A percentile compares a stretch with the other conserved stretches of the same genome.
These are phyloP conservation scores for Lordiphosa andalusiaca DNA, from an alignment of 2,888 invertebrate genomes.

Conservation along the genomic window DNA sequence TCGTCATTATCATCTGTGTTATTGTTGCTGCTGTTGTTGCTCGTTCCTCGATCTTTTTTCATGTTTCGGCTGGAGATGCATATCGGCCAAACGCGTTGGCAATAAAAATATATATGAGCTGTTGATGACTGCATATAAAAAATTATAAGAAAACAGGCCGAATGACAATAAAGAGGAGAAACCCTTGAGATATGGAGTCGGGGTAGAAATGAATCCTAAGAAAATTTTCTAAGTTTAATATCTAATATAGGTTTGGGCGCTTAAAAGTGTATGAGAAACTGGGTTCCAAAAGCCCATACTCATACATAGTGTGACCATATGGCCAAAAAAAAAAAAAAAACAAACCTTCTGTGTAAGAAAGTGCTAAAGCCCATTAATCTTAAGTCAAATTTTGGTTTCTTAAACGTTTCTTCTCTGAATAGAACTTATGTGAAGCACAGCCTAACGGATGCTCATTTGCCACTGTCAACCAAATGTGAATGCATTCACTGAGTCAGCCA, in stretches of 20 bases:
- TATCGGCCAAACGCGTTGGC: conserved; percentile 61
- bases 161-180: conserved; percentile 3
- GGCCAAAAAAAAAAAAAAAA: too few species aligned
- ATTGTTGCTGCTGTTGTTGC: conserved; percentile 24
- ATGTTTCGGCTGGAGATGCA: conserved; percentile 58
- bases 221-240: conserved; percentile 1
- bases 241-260: neutral
- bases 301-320: too few species aligned
- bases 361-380: too few species aligned
- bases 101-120: conserved; percentile 74
- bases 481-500: conserved; percentile 25
- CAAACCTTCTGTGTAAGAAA: too few species aligned
- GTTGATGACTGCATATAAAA: conserved; percentile 73
- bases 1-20: conserved; percentile 4
- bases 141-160: conserved; percentile 51
- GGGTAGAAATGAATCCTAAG: conserved; percentile 10
- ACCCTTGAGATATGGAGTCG: neutral
- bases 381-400: too few species aligned
- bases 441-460: too few species aligned
- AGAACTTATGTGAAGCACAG: too few species aligned
- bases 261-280: too few species aligned
- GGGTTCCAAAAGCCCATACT: too few species aligned
- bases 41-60: conserved; percentile 29
- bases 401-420: too few species aligned
- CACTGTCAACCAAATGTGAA: neutral